Conservation (phyloP, 2,113 vertebrate genomes). For the Dromiciops gliroides region DNA sequence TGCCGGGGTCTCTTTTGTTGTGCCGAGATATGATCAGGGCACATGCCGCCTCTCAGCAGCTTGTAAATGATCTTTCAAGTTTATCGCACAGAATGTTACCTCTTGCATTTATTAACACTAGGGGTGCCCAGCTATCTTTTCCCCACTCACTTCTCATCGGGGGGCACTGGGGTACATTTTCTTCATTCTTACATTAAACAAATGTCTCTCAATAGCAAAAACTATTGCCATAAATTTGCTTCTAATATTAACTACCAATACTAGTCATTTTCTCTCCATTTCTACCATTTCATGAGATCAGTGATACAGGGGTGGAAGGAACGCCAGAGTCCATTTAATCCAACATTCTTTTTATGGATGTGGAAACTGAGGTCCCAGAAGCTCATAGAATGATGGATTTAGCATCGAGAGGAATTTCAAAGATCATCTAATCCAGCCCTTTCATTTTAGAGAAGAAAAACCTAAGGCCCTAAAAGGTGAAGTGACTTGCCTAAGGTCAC, state of each 20-base stretch:
- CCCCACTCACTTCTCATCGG: slow-evolving; percentile 66
- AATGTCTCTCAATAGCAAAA: slow-evolving; percentile 63
- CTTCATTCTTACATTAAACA: slow-evolving; percentile 59
- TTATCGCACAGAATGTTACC: not conserved
- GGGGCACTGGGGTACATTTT: slow-evolving; percentile 45
- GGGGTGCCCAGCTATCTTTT: slow-evolving; percentile 39
- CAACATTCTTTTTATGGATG: not conserved
- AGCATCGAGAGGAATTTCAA: not conserved
- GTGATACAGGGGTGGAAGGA: not conserved
- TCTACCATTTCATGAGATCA: slow-evolving; percentile 7
- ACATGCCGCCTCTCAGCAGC: slow-evolving; percentile 51
- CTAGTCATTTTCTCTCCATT: slow-evolving; percentile 24
- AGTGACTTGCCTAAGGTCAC: not conserved
- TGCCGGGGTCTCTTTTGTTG: slow-evolving; percentile 44
- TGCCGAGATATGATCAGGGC: slow-evolving; percentile 59
- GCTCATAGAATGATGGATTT: not conserved
- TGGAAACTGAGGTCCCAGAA: not conserved
- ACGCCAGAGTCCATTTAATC: not conserved
- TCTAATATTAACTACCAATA: slow-evolving; percentile 55
- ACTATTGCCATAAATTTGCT: slow-evolving; percentile 71
- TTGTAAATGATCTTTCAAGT: slow-evolving; percentile 60
- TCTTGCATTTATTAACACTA: slow-evolving; percentile 39
- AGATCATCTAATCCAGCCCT: not conserved
- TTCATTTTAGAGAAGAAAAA: not conserved
- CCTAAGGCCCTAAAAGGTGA: not conserved